phyloP scores from a whole-genome alignment of 2,797 vertebrate species.

The Pyrocephalus nanus region DNA sequence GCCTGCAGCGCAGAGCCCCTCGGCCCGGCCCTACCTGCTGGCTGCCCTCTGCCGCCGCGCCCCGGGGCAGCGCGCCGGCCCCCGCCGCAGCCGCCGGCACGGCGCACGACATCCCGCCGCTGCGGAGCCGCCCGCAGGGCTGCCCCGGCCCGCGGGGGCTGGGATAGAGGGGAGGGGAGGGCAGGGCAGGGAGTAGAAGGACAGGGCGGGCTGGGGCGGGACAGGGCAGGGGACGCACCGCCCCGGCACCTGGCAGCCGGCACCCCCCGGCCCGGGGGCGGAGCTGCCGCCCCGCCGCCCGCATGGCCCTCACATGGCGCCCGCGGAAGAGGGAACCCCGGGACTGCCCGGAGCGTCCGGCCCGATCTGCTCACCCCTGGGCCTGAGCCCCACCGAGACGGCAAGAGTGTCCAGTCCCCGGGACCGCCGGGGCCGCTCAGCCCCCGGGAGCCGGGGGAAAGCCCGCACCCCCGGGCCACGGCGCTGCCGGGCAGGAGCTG shows the following conservation, averaged over 20 bases:
- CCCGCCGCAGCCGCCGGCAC: constrained; percentile 35
- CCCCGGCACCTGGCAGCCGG: neutral
- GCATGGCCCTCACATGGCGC: constrained; percentile 73
- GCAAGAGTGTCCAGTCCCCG: neutral
- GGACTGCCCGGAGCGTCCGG: neutral
- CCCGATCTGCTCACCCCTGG: neutral
- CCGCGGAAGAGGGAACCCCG: neutral
- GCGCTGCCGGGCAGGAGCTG: constrained; percentile 7
- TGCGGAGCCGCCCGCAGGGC: neutral
- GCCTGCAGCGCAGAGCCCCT: neutral
- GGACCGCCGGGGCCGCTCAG: neutral
- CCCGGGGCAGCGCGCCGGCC: constrained; percentile 50
- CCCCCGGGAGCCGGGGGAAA: neutral
- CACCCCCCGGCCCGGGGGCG: neutral
- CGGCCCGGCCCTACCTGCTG: constrained; percentile 33
- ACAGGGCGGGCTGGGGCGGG: neutral
- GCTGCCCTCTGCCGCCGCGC: constrained; percentile 28
- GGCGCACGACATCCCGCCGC: constrained; percentile 71
- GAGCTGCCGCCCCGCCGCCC: neutral
- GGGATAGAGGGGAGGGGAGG: neutral
- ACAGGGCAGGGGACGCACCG: neutral
- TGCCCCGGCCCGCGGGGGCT: neutral
- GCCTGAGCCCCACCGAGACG: too few relatives aligned
- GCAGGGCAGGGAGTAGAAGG: neutral
- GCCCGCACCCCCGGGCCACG: neutral